Evolutionary conservation across 2,113 vertebrate genomes (phyloP).

Genomic region (Euleptes europaea): DNA sequence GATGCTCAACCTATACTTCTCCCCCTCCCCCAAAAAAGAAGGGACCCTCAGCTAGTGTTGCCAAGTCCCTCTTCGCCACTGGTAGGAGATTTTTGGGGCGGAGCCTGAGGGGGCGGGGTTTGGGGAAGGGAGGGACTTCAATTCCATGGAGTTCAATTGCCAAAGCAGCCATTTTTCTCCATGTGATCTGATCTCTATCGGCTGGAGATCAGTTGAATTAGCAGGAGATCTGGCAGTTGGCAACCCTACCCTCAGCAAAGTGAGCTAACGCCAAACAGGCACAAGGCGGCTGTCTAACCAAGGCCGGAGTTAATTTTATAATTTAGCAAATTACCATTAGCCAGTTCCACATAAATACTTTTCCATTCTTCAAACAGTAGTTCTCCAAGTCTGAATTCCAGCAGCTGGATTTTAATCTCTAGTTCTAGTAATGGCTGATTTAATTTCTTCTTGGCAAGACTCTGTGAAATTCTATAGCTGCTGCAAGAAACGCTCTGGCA

Average conservation of each 20-base stretch:
- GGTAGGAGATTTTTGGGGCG: too few species aligned
- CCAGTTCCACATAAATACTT: constrained; percentile 45
- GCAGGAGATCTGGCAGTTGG: too few species aligned
- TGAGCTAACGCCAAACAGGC: constrained; percentile 36
- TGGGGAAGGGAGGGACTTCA: too few species aligned
- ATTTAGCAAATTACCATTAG: constrained; percentile 52
- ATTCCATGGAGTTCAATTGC: too few species aligned
- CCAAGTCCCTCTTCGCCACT: too few species aligned
- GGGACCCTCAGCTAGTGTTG: too few species aligned
- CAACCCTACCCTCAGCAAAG: constrained; percentile 39
- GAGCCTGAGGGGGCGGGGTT: too few species aligned
- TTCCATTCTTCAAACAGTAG: constrained; percentile 5
- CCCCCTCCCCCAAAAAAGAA: too few species aligned
- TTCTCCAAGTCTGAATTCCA: constrained; percentile 18
- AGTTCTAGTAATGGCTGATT: constrained; percentile 37
- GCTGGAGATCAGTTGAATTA: too few species aligned
- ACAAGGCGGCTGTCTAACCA: constrained; percentile 41
- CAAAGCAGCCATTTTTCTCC: too few species aligned
- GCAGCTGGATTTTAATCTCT: constrained; percentile 33
- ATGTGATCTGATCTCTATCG: too few species aligned
- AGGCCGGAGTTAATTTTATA: constrained; percentile 22
- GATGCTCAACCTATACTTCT: too few species aligned
- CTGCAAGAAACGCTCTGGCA: constrained; percentile 43
- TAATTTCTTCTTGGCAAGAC: constrained; percentile 48
- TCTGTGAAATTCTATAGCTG: constrained; percentile 48